These are phyloP conservation scores for Tenthredo distinguenda DNA, from an alignment of 2,888 invertebrate genomes.

Conservation along the genomic window DNA sequence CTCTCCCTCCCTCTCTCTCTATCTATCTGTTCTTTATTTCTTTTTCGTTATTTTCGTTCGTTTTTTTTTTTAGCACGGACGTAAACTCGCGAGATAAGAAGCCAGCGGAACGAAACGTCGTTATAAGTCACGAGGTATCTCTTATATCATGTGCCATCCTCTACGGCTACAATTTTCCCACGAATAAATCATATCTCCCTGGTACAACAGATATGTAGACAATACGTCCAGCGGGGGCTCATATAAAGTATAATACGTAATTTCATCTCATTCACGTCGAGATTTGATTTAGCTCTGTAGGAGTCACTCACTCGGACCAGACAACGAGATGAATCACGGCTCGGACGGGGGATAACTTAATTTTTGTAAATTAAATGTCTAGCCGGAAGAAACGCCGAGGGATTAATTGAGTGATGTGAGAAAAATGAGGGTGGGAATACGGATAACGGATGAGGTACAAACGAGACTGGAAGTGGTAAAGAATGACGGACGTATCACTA, in stretches of 20 bases:
- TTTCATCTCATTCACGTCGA: neutral
- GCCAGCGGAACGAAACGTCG: conserved; percentile 1
- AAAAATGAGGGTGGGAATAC: neutral
- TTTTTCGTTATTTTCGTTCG: neutral
- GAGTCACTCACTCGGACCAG: neutral
- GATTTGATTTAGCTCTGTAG: neutral
- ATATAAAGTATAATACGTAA: neutral
- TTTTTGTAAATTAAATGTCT: neutral
- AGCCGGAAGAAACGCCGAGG: neutral
- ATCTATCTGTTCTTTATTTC: neutral
- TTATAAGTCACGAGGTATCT: neutral
- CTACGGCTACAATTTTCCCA: neutral
- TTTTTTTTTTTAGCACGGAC: neutral
- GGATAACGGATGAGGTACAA: neutral
- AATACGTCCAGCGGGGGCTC: neutral
- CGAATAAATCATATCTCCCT: neutral
- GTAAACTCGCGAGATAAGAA: conserved; percentile 22
- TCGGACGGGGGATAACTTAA: neutral
- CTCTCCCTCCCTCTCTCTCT: neutral
- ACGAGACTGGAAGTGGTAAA: neutral
- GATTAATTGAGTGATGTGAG: neutral
- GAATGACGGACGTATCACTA: neutral
- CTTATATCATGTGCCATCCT: neutral
- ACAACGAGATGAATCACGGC: neutral
- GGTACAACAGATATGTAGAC: neutral